Evolutionary conservation across 2,888 invertebrate genomes (phyloP), one percentile per base, ranked within the genome.

Genomic region (Mythimna ferrago): DNA sequence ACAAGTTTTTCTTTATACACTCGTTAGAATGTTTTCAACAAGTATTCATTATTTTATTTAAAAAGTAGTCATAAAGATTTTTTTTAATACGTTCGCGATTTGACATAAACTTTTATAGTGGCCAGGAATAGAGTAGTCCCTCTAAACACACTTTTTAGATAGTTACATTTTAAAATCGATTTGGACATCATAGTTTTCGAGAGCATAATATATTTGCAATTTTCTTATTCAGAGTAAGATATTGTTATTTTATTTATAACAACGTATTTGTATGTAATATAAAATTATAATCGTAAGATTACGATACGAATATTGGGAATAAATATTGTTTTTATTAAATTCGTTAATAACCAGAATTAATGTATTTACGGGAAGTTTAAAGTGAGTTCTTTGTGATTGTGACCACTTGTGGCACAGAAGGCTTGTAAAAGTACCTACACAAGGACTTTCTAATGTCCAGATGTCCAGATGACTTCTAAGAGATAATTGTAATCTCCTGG

Each of bases 351-450:
- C 9, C 5, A 2, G 14, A 44, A 44, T 9, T 58, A 72, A 10
- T 2, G 7, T 26, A 6, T 32, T 26, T 6, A 41, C 0, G 2
- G 0, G 7, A 41, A 9, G 9, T 0, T 44, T 4, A 26, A 35
- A 48, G 54, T 56, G 3, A 11, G 16, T 76, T 48, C 10, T 76
- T 58, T 35, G 26, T 26, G 41, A 66, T 21, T 54, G 53, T 26
- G 21, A 48, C 53, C 66, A 73, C 60, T 76, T 76, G 74, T 77
- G 54, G 70, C 74, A 60, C 44, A 69, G 2, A 6, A 11, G 44
- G 5, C 16, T 54, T 41, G 21, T 6, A 54, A 19, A 58, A 60
- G 16, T n/a, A 2, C 32, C 32, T 32, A 32, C 6, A 44, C 11
- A 57, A 51, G 26, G 19, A 5, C 35, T 35, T 44, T 53, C 11